phyloP scores from a whole-genome alignment of 1,140 invertebrate genomes.

The Euglossa dilemma region DNA sequence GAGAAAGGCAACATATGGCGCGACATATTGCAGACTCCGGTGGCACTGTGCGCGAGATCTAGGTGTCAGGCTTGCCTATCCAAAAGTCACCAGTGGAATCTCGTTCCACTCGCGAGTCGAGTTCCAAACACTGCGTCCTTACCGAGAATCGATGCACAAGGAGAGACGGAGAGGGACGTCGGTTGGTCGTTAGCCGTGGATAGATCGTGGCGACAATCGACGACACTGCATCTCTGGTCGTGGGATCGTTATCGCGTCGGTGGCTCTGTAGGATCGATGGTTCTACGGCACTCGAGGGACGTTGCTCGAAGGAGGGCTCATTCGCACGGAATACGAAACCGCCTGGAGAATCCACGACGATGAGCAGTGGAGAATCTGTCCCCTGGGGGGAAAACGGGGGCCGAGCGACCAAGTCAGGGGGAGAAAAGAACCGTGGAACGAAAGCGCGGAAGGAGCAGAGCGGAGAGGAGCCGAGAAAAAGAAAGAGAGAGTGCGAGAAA shows the following conservation, averaged over 20 bases:
- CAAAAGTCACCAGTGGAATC: neutral
- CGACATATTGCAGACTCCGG: neutral
- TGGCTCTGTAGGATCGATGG: neutral
- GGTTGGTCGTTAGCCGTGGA: neutral
- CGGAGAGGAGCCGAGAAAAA: conserved; percentile 45
- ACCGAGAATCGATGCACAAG: neutral
- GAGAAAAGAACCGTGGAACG: conserved; percentile 34
- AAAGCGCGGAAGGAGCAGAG: conserved; percentile 44
- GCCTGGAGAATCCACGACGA: neutral
- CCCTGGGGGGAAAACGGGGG: neutral
- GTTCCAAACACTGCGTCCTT: neutral
- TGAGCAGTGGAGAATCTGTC: conserved; percentile 20
- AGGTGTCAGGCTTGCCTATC: neutral
- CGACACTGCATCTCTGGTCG: neutral
- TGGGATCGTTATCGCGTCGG: conserved; percentile 21
- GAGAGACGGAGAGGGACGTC: too few relatives aligned
- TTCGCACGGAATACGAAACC: neutral
- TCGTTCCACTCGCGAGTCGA: too few relatives aligned
- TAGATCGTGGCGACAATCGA: conserved; percentile 12
- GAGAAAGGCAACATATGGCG: neutral
- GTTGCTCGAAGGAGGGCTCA: neutral
- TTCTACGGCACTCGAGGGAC: conserved; percentile 1
- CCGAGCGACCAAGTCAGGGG: conserved; percentile 37
- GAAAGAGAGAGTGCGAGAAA: conserved; percentile 45
- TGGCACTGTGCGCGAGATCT: neutral